These are phyloP conservation scores for Trissolcus basalis DNA, from an alignment of 1,140 invertebrate species.

Conservation along the genomic window DNA sequence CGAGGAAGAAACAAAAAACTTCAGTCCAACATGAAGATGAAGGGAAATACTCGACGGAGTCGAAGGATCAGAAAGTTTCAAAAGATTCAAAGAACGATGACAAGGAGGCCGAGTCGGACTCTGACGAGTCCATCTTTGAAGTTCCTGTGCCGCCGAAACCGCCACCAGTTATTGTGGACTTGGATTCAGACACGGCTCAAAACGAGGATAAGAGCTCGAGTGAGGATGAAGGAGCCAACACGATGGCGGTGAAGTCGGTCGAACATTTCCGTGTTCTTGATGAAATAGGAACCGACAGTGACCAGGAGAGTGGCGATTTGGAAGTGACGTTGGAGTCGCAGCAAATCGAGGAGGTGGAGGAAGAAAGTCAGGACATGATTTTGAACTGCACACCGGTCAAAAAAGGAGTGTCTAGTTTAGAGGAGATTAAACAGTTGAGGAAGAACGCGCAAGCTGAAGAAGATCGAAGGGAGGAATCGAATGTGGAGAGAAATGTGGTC, in stretches of 20 bases:
- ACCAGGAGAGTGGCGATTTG: background rate
- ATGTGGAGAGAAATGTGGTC: no score
- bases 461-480: background rate
- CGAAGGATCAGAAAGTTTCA: constrained; percentile 2
- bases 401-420: constrained; percentile 49
- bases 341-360: background rate
- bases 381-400: constrained; percentile 63
- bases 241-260: background rate
- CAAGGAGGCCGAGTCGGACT: constrained; percentile 52
- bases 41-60: constrained; percentile 3
- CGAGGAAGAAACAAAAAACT: background rate
- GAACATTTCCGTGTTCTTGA: background rate
- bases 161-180: constrained; percentile 63
- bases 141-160: constrained; percentile 71
- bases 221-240: background rate
- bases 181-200: constrained; percentile 45
- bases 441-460: constrained; percentile 7
- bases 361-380: constrained; percentile 26
- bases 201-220: background rate
- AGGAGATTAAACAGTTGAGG: constrained; percentile 58
- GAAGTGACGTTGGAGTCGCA: no score
- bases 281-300: background rate
- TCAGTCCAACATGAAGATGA: background rate
- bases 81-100: background rate
- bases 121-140: constrained; percentile 70